Evolutionary conservation across 2,888 invertebrate genomes (phyloP).

Genomic region (Deroplatys truncata): DNA sequence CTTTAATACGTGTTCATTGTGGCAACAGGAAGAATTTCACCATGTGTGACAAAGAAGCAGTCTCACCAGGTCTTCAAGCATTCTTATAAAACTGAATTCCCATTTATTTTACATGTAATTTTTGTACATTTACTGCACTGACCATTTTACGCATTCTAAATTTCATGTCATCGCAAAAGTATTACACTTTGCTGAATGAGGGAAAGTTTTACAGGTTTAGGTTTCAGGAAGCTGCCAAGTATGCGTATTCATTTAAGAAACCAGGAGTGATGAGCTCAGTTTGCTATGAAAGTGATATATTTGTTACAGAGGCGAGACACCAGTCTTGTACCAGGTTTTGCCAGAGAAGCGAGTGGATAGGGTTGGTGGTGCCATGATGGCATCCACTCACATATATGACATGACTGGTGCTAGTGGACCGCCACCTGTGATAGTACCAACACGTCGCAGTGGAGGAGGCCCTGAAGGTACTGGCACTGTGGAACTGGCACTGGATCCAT

Average conservation of each 20-base stretch:
- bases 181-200: too few species aligned
- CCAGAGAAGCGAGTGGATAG: constrained; percentile 92
- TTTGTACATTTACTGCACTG: background rate
- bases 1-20: too few species aligned
- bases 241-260: too few species aligned
- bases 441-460: constrained; percentile 40
- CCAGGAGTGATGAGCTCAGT: too few species aligned
- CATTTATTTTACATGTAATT: too few species aligned
- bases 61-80: too few species aligned
- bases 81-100: too few species aligned
- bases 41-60: too few species aligned
- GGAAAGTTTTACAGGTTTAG: too few species aligned
- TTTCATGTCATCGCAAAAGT: constrained; percentile 13
- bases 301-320: constrained; percentile 74
- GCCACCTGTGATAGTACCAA: constrained; percentile 38
- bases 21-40: too few species aligned
- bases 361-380: constrained; percentile 93
- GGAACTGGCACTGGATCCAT: constrained; percentile 94
- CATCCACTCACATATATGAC: constrained; percentile 96
- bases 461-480: constrained; percentile 66
- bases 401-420: constrained; percentile 63
- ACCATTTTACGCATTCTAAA: too few species aligned
- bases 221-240: too few species aligned
- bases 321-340: constrained; percentile 89
- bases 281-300: background rate